Conservation (phyloP, 2,113 vertebrate species). For the Aphelocoma coerulescens region DNA sequence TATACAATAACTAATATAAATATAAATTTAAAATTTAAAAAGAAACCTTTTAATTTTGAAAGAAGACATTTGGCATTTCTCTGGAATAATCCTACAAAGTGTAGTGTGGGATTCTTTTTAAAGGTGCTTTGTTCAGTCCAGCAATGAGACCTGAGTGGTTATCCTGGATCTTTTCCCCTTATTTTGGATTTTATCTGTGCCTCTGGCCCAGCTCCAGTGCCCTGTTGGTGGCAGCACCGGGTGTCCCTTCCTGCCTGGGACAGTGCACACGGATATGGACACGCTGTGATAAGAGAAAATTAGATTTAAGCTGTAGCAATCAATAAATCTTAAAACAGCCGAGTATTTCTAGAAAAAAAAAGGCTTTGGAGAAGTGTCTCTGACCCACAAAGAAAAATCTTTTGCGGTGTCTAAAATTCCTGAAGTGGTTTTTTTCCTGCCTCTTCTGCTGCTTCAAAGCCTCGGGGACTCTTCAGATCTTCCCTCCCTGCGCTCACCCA, state of each 20-base stretch:
- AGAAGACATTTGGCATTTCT: neutral
- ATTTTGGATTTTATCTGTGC: neutral
- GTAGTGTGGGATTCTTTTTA: fast-evolving
- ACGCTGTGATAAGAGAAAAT: neutral
- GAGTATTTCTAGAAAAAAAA: neutral
- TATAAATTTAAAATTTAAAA: neutral
- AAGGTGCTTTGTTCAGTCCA: fast-evolving
- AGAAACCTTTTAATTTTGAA: neutral
- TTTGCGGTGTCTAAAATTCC: neutral
- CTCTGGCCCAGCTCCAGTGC: neutral
- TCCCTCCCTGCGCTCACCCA: fast-evolving
- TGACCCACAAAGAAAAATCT: neutral
- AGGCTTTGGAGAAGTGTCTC: neutral
- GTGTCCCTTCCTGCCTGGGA: neutral
- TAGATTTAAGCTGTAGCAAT: neutral
- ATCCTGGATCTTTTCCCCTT: fast-evolving
- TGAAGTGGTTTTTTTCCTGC: neutral
- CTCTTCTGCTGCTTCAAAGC: neutral
- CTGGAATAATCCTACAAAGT: neutral
- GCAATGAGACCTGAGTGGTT: neutral
- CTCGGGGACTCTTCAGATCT: neutral
- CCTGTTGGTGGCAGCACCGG: neutral
- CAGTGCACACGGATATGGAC: fast-evolving
- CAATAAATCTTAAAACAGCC: neutral
- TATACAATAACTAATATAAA: neutral